Base-by-base conservation (phyloP, 2,797 vertebrate genomes). In the Clarias pachynema region DNA sequence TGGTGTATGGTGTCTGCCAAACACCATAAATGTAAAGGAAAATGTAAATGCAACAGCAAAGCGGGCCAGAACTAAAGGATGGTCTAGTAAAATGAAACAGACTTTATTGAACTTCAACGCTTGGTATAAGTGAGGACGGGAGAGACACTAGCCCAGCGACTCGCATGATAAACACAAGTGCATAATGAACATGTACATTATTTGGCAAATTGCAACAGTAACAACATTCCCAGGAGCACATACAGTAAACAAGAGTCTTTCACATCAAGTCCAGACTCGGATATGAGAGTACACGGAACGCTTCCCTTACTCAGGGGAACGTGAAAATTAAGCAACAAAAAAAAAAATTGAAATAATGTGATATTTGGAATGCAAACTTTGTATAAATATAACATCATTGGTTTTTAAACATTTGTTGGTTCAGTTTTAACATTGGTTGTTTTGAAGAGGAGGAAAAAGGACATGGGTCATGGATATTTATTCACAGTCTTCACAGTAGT, bases 361-460 rank as follows among this genome's bases (percentile, higher is more conserved):
- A 94, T 95, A 96, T 96, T 96, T 96, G 95, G 93, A 97, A 94
- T 93, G 96, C 96, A 95, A 94, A 95, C 97, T 96, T 95, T 95
- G 95, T 94, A 95, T 94, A 95, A 95, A 95, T 93, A 93, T 95
- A 96, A 95, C 94, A 95, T 96, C 94, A 96, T 96, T 96, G 95
- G 95, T 96, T 94, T 96, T 96, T 94, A 68, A 96, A 96, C 95
- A 95, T 96, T 95, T 93, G 95, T 95, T 93, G 92, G 94, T 94
- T 95, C 80, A 29, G 84, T 93, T 83, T 84, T 78, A 87, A 84
- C 83, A 82, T 82, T 82, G 86, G 86, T 87, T 82, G 65, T 78
- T 79, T 70, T 24, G 65, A 94, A 93, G 91, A 94, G 93, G 89
- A 91, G 94, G 6, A 75, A 94, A 93, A 81, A 77, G 87, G 90